phyloP scores from a whole-genome alignment of 2,113 vertebrate genomes.

The Mystacornis crossleyi region DNA sequence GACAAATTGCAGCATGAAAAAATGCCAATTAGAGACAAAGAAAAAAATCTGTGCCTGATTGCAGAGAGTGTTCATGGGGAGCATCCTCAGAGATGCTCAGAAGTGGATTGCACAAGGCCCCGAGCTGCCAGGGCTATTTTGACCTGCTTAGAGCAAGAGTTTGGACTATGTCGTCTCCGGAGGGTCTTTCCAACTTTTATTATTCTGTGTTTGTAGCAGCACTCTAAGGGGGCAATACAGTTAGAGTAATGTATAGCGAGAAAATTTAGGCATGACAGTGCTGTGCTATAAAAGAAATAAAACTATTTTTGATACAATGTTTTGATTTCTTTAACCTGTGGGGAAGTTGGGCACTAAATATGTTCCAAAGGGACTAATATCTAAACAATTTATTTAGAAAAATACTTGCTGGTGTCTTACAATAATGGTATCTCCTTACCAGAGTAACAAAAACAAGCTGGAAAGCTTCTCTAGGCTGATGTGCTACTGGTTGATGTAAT shows the following conservation, averaged over 20 bases:
- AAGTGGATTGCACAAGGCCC: rapidly evolving
- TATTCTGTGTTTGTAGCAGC: neutral
- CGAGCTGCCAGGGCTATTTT: neutral
- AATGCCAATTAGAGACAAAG: neutral
- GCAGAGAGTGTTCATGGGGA: rapidly evolving
- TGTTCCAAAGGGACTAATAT: neutral
- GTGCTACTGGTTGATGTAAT: neutral
- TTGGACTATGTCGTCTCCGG: neutral
- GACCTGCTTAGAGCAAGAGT: neutral
- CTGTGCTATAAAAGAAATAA: neutral
- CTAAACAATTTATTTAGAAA: neutral
- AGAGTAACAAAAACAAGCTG: neutral
- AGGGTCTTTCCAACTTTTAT: neutral
- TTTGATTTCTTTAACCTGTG: neutral
- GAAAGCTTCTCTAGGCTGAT: neutral
- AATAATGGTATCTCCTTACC: neutral
- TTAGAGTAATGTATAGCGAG: neutral
- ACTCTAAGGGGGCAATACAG: rapidly evolving
- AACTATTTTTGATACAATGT: neutral
- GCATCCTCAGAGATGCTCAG: neutral
- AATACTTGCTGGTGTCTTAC: neutral
- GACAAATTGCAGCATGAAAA: neutral
- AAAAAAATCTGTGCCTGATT: neutral
- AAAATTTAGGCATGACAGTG: neutral
- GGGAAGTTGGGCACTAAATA: rapidly evolving